Evolutionary conservation across 23 tunicate genomes (phyloP).

Genomic region (Diplosoma virens): DNA sequence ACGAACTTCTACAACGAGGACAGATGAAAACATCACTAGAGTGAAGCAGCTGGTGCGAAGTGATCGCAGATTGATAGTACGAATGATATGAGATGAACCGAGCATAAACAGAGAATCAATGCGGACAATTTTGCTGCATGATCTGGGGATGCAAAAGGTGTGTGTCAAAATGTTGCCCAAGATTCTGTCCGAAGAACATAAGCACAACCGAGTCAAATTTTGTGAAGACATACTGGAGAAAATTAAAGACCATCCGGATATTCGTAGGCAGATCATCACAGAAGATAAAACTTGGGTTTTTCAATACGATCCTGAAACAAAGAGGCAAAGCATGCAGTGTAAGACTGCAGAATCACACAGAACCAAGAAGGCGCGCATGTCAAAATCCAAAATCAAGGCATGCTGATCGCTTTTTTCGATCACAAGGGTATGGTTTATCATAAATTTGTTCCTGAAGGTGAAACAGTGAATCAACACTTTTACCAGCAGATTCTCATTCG

Average conservation of each 20-base stretch:
- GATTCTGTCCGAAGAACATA: conserved; percentile 3
- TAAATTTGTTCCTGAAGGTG: conserved; percentile 5
- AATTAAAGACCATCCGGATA: too few relatives aligned
- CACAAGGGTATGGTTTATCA: conserved; percentile 8
- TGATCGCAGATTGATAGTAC: too few relatives aligned
- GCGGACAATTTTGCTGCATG: too few relatives aligned
- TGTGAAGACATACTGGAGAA: background rate
- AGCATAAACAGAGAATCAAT: too few relatives aligned
- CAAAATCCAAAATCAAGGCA: conserved; percentile 1
- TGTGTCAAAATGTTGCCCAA: conserved; percentile 2
- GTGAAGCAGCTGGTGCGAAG: too few relatives aligned
- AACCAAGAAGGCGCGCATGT: conserved; percentile 13
- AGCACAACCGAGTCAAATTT: background rate
- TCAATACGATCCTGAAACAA: conserved; percentile 1
- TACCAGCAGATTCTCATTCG: too few relatives aligned
- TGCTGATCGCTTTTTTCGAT: background rate
- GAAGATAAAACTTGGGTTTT: conserved; percentile 6
- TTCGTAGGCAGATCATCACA: background rate
- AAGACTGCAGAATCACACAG: conserved; percentile 9
- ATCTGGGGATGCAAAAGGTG: conserved; percentile 20
- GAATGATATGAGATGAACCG: too few relatives aligned
- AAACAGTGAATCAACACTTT: conserved; percentile 2
- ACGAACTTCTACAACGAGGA: too few relatives aligned
- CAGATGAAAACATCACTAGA: too few relatives aligned
- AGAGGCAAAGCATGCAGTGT: conserved; percentile 16